Evolutionary conservation across 2,113 vertebrate species (phyloP).

Genomic region (Madoqua kirkii): DNA sequence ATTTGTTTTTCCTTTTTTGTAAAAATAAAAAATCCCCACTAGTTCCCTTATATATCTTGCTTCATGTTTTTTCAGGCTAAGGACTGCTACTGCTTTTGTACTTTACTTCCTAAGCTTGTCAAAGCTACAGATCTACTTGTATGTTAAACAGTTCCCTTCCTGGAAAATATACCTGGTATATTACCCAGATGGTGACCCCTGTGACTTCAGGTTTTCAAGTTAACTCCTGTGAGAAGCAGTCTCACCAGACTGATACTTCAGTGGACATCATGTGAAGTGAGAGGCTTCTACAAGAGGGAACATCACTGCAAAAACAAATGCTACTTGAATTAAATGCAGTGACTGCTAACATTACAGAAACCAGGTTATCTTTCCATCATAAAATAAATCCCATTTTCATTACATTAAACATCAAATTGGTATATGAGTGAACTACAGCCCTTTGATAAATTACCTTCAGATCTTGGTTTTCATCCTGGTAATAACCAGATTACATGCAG

Average conservation of each 20-base stretch:
- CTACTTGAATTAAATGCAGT: conserved; percentile 53
- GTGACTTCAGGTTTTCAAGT: conserved; percentile 50
- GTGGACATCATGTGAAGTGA: not conserved
- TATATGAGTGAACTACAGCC: conserved; percentile 56
- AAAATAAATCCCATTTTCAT: conserved; percentile 70
- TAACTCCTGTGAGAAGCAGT: conserved; percentile 11
- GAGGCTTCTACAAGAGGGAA: not conserved
- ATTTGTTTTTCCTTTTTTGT: not conserved
- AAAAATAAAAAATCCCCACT: not conserved
- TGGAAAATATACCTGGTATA: conserved; percentile 57
- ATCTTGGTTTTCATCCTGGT: conserved; percentile 58
- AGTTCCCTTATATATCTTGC: not conserved
- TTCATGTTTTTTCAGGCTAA: conserved; percentile 47
- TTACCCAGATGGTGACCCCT: conserved; percentile 38
- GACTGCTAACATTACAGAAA: conserved; percentile 55
- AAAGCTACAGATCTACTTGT: conserved; percentile 47
- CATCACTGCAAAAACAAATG: conserved; percentile 48
- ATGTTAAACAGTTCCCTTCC: conserved; percentile 46
- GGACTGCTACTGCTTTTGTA: conserved; percentile 37
- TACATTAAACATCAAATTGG: conserved; percentile 60
- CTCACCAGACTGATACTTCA: not conserved
- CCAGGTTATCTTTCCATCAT: conserved; percentile 33
- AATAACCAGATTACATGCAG: conserved; percentile 54
- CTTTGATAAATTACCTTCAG: conserved; percentile 66
- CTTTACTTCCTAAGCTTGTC: conserved; percentile 55